phyloP scores from a whole-genome alignment of 2,797 vertebrate species.

The Dromococcyx pavoninus region DNA sequence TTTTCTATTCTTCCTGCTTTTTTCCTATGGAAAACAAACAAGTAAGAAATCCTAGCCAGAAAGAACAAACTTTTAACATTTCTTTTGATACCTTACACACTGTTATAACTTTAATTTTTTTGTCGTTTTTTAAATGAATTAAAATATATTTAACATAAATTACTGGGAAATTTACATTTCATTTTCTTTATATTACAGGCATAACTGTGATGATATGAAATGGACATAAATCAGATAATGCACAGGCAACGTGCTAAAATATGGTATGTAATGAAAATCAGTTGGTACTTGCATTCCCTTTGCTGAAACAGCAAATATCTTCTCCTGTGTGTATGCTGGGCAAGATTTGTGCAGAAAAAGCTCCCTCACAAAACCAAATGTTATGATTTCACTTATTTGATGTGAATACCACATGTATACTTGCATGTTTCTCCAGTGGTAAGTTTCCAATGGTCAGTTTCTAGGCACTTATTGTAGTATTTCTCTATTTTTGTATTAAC shows the following conservation, averaged over 20 bases:
- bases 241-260: neutral
- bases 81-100: neutral
- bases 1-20: neutral
- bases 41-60: neutral
- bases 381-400: neutral
- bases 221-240: conserved; percentile 24
- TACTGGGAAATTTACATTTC: conserved; percentile 15
- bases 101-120: neutral
- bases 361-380: neutral
- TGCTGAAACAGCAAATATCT: neutral
- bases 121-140: neutral
- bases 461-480: neutral
- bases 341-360: neutral
- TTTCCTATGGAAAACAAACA: neutral
- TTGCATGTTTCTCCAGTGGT: neutral
- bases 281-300: neutral
- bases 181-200: conserved; percentile 47
- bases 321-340: neutral
- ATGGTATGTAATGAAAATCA: neutral
- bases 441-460: conserved; percentile 1
- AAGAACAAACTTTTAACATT: neutral
- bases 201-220: conserved; percentile 17
- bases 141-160: conserved; percentile 3
- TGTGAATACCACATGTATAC: neutral
- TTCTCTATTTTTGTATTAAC: neutral